These are phyloP conservation scores for Tachysurus vachellii DNA, from an alignment of 2,113 vertebrate species.

Conservation along the genomic window DNA sequence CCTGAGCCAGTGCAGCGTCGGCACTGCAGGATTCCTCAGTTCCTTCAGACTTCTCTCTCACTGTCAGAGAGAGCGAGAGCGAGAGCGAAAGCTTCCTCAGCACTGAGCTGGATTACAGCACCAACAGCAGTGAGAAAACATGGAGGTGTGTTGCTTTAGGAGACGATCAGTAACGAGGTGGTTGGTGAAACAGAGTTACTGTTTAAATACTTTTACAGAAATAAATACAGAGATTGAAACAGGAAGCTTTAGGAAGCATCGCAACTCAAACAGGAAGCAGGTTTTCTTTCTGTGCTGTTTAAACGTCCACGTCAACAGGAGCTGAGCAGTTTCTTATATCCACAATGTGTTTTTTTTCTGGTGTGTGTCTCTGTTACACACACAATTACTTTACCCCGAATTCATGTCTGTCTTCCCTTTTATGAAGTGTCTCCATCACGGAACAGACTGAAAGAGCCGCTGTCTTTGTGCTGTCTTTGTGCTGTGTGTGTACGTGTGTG, in stretches of 20 bases:
- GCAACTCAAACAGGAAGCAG: neutral
- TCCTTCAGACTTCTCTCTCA: constrained; percentile 13
- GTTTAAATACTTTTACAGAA: neutral
- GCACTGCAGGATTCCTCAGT: constrained; percentile 4
- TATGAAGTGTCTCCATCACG: constrained; percentile 33
- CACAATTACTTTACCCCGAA: neutral
- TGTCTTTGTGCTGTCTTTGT: constrained; percentile 2
- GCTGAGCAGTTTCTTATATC: neutral
- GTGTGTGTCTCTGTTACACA: neutral
- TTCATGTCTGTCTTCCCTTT: neutral
- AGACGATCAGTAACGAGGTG: neutral
- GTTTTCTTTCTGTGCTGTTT: neutral
- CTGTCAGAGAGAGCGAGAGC: neutral
- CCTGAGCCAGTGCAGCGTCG: neutral
- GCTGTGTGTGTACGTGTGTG: neutral
- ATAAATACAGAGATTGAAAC: neutral
- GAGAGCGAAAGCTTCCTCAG: neutral
- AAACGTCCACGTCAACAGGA: neutral
- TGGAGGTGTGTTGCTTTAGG: neutral
- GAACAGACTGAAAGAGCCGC: neutral
- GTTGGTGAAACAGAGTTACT: neutral
- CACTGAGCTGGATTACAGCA: neutral
- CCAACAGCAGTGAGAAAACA: neutral
- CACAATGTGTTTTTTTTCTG: neutral
- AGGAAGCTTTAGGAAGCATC: neutral